Base-by-base conservation (phyloP, 1,140 invertebrate species). In the Adelges cooleyi region DNA sequence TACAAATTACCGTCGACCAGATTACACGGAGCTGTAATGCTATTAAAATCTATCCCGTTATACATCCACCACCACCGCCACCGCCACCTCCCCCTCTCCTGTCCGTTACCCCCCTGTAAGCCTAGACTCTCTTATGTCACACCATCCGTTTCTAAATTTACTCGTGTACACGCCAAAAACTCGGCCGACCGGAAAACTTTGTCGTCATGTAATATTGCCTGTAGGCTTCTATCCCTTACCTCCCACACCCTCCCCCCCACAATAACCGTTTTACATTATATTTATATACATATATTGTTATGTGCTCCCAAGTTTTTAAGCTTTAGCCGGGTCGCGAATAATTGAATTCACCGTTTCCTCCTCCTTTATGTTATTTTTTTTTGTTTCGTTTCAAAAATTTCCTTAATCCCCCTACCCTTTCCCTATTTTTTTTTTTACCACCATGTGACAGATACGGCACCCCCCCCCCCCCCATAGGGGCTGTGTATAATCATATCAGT, bases 71-170 rank as follows among this genome's bases (percentile, higher is more conserved):
- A 54, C 65, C 53, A 42, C 27, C 66, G 27, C 48, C 54, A 15
- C 50, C 59, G 52, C 65, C 46, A 29, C 33, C 53, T 40, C 27
- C 66, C 27, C 48, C 54, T 67, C 36, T 66, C 59, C 56, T 27
- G 29, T 23, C 33, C 25, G 50, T 67, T 65, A 56, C 67, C 56
- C 66, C 69, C 13, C 38, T 52, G 54, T 62, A 9, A n/a, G 9
- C 38, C 9, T 9, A n/a, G 38, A 40, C 4, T 6, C n/a, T 48
- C 44, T 17, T 48, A n/a, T 22, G n/a, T 48, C 44, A 48, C 44
- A 48, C 44, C n/a, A 22, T 48, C 25, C 33, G 42, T 23, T 66
- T 69, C 69, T 62, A 66, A 68, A 65, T 51, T 67, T 66, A 51
- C 68, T 53, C 67, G 46, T 22, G 40, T 17, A 20, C 6, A 44